A percentile compares a stretch with the other conserved stretches of the same genome.
Conservation (phyloP, 2,888 invertebrate genomes). For the Anthophora plumipes region DNA sequence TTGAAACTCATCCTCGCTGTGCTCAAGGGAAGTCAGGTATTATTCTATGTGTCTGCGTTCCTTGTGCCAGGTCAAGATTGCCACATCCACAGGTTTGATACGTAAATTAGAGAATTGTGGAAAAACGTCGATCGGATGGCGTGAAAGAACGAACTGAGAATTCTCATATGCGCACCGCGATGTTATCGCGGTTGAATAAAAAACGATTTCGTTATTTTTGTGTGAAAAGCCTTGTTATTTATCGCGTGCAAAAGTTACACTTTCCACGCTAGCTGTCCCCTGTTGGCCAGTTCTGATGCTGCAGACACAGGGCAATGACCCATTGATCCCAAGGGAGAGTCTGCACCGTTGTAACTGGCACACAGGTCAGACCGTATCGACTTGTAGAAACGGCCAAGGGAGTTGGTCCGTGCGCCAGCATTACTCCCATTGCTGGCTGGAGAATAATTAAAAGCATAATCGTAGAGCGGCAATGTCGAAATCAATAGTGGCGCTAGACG, state of each 20-base stretch:
- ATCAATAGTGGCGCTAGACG: not conserved
- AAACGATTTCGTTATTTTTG: slow-evolving; percentile 29
- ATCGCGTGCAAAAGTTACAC: not conserved
- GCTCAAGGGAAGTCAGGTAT: slow-evolving; percentile 12
- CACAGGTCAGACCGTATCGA: slow-evolving; percentile 44
- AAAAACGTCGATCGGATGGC: slow-evolving; percentile 28
- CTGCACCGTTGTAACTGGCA: slow-evolving; percentile 48
- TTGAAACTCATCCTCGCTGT: slow-evolving; percentile 3
- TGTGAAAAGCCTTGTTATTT: slow-evolving; percentile 16
- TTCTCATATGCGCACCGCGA: slow-evolving; percentile 24
- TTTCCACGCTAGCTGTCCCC: slow-evolving; percentile 15
- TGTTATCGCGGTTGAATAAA: slow-evolving; percentile 19
- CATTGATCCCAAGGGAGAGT: slow-evolving; percentile 67
- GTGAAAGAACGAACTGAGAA: slow-evolving; percentile 28
- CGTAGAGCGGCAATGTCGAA: not conserved
- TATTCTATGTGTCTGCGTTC: slow-evolving; percentile 6
- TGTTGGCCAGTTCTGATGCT: slow-evolving; percentile 40
- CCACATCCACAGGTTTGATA: slow-evolving; percentile 4
- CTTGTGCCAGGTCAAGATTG: not conserved
- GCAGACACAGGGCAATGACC: slow-evolving; percentile 65
- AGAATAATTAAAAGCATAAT: not conserved
- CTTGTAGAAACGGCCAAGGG: slow-evolving; percentile 17
- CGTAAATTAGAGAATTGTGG: slow-evolving; percentile 26
- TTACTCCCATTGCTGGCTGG: not conserved
- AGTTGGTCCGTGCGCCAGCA: not conserved